Evolutionary conservation across 2,797 vertebrate species (phyloP), one percentile per base, ranked within the genome.

Genomic region (Spinus olivaceus): DNA sequence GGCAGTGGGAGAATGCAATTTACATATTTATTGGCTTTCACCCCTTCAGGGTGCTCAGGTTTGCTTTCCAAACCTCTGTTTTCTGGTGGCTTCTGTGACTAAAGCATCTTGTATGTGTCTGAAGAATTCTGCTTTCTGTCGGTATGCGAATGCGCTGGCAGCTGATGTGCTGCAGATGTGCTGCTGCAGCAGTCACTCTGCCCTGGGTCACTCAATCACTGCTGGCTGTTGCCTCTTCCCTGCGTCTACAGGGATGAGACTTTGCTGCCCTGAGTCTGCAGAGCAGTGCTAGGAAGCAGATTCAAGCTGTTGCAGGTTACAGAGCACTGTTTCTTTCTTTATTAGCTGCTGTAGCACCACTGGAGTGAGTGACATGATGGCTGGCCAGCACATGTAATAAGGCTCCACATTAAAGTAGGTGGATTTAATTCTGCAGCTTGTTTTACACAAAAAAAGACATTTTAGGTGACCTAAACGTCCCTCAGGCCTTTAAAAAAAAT

Each of bases 81-180:
- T 94, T 54, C 69, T 65, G 44, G 5, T 83, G 71, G n/a, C n/a
- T 46, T 81, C 2, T 10, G 25, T 65, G 59, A 33, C 59, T 81
- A 6, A 73, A 89, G 67, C 56, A 33, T 64, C 49, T 39, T 54
- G 24, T 41, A 1, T 4, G 28, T 28, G 60, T 76, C 41, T 46
- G 8, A 64, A 87, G 51, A 19, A 8, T 71, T 50, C 27, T 87
- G 39, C 64, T 72, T 44, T 72, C 54, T 20, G 1, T 56, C 0
- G 0, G 9, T 79, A 46, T 6, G 2, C 0, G 1, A 74, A 13
- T 0, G 0, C 3, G 0, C 6, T 41, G 71, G 54, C 86, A 63
- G 81, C 11, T 59, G 89, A 85, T 3, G 12, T 6, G 33, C 71
- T 86, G 77, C 80, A 78, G 37, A 39, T 73, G 56, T 71, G 72